Conservation (phyloP, 2,797 vertebrate species). For the Peromyscus nudipes region DNA sequence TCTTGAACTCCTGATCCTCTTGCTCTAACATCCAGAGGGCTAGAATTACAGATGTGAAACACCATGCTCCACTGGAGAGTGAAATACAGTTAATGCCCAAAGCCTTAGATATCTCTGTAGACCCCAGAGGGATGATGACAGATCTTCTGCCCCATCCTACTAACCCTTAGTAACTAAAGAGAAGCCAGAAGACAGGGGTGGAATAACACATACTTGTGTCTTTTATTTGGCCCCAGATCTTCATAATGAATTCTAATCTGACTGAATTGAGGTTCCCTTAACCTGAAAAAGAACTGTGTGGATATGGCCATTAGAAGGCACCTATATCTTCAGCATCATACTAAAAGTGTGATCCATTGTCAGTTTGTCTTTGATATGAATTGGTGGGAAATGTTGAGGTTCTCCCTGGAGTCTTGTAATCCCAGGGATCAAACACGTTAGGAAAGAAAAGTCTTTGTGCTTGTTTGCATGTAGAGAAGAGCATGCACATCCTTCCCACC, state of each 20-base stretch:
- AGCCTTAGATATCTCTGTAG: not conserved
- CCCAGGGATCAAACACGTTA: not conserved
- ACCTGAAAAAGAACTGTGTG: not conserved
- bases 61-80: not conserved
- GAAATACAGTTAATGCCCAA: not conserved
- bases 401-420: not conserved
- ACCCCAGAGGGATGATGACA: not conserved
- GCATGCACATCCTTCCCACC: fast-evolving
- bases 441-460: not conserved
- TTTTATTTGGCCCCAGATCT: not conserved
- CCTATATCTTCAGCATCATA: not conserved
- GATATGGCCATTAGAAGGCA: not conserved
- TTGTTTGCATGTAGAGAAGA: not conserved
- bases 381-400: not conserved
- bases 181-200: not conserved
- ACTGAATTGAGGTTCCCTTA: constrained; percentile 18
- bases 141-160: not conserved
- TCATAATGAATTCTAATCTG: not conserved
- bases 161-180: not conserved
- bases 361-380: not conserved
- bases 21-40: not conserved
- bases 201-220: not conserved
- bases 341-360: not conserved
- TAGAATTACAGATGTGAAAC: not conserved
- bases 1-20: not conserved